Evolutionary conservation across 2,113 vertebrate species (phyloP), one percentile per base, ranked within the genome.

Genomic region (Lampris incognitus): DNA sequence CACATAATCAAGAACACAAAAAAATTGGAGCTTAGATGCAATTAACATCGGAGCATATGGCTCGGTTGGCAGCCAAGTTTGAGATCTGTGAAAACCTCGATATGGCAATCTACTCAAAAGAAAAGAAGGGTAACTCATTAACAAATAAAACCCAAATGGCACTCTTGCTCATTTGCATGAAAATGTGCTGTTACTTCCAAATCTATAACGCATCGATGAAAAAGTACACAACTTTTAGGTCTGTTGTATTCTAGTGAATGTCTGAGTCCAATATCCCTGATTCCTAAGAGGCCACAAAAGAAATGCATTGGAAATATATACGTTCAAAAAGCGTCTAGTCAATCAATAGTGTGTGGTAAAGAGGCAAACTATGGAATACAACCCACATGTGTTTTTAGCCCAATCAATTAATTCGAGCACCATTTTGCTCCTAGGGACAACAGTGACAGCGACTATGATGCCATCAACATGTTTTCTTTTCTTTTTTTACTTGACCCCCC

Each of bases 41-140:
- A 90, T 90, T 87, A 87, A 82, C 74, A 81, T 44, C 11, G 72
- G 61, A 62, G 83, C 88, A 87, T 85, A 87, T 86, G 88, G 85
- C 71, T 74, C 56, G 64, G 49, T 54, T 88, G 83, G 85, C 86
- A 88, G 69, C 44, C 39, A 40, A 50, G 38, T 58, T 6, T 11
- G 51, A 56, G 39, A 76, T 64, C 63, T 68, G 57, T 62, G 57
- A 74, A 56, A 71, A 8, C 48, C 40, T 73, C 80, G 75, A 82
- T 81, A 59, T 1, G 49, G 73, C 50, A 60, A 60, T 49, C 66
- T 48, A 65, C 8, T 10, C 60, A 41, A 9, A 42, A 10, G 42
- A 10, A 38, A 41, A 42, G 6, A 61, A 36, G 37, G 6, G 5
- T 57, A 6, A 24, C 24, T 24, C 24, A 24, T 5, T 36, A 57